A percentile compares a stretch with the other conserved stretches of the same genome.
Conservation (phyloP, 2,797 vertebrate genomes). For the Leptoclinus maculatus region DNA sequence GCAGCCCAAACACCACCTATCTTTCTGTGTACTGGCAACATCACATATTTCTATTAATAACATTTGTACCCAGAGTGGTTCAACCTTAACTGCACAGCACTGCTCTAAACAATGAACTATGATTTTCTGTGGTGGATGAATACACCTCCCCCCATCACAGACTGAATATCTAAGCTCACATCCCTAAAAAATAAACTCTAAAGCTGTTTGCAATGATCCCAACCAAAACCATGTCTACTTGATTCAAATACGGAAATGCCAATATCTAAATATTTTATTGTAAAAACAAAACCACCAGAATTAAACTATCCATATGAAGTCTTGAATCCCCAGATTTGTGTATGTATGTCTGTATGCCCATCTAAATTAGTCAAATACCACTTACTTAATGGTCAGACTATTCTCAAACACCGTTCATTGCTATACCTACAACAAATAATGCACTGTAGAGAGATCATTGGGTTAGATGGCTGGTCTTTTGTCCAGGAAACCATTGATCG, state of each 20-base stretch:
- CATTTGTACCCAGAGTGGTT: slow-evolving; percentile 41
- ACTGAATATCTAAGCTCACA: neutral
- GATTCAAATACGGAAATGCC: neutral
- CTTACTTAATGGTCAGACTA: neutral
- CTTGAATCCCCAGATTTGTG: slow-evolving; percentile 13
- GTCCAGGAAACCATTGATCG: too few species aligned
- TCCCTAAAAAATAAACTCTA: slow-evolving; percentile 5
- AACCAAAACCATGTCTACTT: neutral
- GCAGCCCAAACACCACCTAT: slow-evolving; percentile 43
- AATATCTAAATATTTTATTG: neutral
- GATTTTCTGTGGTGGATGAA: slow-evolving; percentile 20
- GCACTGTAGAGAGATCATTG: too few species aligned
- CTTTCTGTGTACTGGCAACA: slow-evolving; percentile 34
- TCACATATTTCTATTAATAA: slow-evolving; percentile 48
- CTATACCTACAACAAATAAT: too few species aligned
- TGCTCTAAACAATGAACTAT: slow-evolving; percentile 31
- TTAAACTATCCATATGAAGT: neutral
- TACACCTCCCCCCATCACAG: neutral
- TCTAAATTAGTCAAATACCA: neutral
- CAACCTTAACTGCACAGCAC: slow-evolving; percentile 27
- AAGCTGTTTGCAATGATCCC: neutral
- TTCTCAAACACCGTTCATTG: too few species aligned
- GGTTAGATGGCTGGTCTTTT: too few species aligned
- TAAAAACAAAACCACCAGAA: slow-evolving; percentile 1
- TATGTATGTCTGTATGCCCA: neutral